Conservation (phyloP, 1,140 invertebrate genomes). For the Delia radicum region DNA sequence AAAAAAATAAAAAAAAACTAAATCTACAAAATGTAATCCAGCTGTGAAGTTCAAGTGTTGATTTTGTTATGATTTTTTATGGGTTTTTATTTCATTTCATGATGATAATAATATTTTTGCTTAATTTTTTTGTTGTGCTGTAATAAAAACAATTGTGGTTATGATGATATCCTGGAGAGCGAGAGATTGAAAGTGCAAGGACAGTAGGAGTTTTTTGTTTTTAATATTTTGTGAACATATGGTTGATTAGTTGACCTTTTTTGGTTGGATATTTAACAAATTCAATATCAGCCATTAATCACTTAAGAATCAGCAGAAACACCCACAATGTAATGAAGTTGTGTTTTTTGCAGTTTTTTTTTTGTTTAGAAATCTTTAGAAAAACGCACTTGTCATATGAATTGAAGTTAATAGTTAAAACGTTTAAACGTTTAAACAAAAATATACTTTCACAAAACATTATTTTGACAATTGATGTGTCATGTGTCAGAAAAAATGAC, state of each 20-base stretch:
- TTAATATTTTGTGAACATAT: not conserved
- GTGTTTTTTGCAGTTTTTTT: not conserved
- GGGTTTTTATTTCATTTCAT: conserved; percentile 6
- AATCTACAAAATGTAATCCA: not conserved
- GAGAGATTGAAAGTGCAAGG: not conserved
- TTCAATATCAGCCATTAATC: conserved; percentile 1
- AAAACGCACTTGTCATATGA: not conserved
- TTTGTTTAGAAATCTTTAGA: not conserved
- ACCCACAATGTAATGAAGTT: not conserved
- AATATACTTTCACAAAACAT: not conserved
- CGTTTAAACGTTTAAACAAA: not conserved
- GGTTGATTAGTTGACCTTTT: conserved; percentile 14
- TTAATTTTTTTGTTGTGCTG: not conserved
- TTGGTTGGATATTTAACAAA: not conserved
- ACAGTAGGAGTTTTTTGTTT: not conserved
- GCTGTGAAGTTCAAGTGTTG: conserved; percentile 20
- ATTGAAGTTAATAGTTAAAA: not conserved
- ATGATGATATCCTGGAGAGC: conserved; percentile 5
- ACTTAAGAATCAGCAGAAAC: not conserved
- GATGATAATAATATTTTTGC: not conserved
- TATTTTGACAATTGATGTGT: conserved; percentile 56
- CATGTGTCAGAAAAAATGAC: conserved; percentile 40
- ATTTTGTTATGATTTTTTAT: conserved; percentile 16
- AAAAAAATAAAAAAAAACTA: not conserved
- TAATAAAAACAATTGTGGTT: no score